A percentile compares a stretch with the other conserved stretches of the same genome.
Evolutionary conservation across 2,113 vertebrate genomes (phyloP).

Genomic region (Thymallus thymallus): DNA sequence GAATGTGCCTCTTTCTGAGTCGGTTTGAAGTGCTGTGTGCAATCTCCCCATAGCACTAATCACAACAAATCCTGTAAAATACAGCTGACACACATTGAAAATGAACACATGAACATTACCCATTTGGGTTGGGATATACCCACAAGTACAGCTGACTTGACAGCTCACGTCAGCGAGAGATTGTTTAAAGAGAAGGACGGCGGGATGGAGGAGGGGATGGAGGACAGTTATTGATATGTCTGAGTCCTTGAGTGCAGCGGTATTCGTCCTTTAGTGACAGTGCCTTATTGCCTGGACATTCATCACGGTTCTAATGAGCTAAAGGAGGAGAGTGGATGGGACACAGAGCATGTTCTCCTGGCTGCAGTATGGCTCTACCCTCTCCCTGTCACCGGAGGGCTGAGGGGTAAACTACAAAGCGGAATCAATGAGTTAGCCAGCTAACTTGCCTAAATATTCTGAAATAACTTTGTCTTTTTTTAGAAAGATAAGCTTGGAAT

Average conservation of each 20-base stretch:
- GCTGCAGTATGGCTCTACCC: neutral
- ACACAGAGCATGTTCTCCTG: too few relatives aligned
- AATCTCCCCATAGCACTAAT: too few relatives aligned
- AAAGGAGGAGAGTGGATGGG: neutral
- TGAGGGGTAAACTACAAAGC: neutral
- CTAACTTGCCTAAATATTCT: too few relatives aligned
- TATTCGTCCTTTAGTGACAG: conserved; percentile 67
- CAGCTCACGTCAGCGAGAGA: conserved; percentile 47
- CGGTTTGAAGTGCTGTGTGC: too few relatives aligned
- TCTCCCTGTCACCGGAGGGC: neutral
- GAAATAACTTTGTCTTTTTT: too few relatives aligned
- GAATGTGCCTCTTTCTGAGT: too few relatives aligned
- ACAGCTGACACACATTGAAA: too few relatives aligned
- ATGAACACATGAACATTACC: too few relatives aligned
- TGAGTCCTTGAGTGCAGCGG: conserved; percentile 63
- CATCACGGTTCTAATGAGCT: conserved; percentile 68
- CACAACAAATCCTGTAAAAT: too few relatives aligned
- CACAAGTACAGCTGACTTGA: conserved; percentile 57
- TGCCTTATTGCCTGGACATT: conserved; percentile 66
- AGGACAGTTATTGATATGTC: conserved; percentile 68
- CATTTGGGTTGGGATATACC: too few relatives aligned
- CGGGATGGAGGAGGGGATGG: conserved; percentile 45
- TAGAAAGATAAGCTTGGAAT: too few relatives aligned
- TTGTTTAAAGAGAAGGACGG: conserved; percentile 52
- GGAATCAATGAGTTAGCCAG: too few relatives aligned